Base-by-base conservation (phyloP, 2,797 vertebrate genomes). In the Huso huso region DNA sequence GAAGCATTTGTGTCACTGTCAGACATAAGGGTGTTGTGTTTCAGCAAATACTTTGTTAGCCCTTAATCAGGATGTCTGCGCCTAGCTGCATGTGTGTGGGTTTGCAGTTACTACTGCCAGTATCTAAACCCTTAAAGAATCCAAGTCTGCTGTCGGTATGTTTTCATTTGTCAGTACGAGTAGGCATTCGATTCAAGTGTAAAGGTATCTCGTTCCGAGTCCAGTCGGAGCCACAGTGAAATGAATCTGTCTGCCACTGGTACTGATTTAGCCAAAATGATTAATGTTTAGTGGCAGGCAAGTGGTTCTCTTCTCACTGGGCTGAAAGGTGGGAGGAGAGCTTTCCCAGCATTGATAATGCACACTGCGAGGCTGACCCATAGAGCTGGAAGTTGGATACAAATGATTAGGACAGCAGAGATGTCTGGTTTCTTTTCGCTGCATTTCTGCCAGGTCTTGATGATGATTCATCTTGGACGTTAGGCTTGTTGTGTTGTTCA, bases 231-330 rank as follows among this genome's bases (percentile, higher is more conserved):
- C 79, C 83, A 70, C 71, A 69, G 68, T 67, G 75, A 83, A 82
- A 83, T 77, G 61, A 79, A 81, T 83, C 76, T 71, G 81, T 83
- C 79, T 84, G 78, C 72, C 67, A 72, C 71, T 71, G 72, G 78
- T 74, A 71, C 68, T 78, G 70, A 71, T 69, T 76, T 67, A 76
- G 77, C 75, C 71, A 76, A 64, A 77, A 74, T 84, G 79, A 77
- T 77, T 78, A 76, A 83, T 71, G 74, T 71, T 79, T 74, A 75
- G 75, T 73, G 67, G 75, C 73, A 74, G 76, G 50, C 61, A 75
- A 76, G 73, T 74, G 73, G 69, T 69, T 78, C 49, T 63, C 37
- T 76, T 74, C 70, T 71, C 71, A 51, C 1, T 69, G 12, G 23
- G 63, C 37, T 81, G 76, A 82, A 77, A 71, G 71, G 81, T 76